Conservation (phyloP, 2,797 vertebrate genomes). For the Ctenosaura bakeri region DNA sequence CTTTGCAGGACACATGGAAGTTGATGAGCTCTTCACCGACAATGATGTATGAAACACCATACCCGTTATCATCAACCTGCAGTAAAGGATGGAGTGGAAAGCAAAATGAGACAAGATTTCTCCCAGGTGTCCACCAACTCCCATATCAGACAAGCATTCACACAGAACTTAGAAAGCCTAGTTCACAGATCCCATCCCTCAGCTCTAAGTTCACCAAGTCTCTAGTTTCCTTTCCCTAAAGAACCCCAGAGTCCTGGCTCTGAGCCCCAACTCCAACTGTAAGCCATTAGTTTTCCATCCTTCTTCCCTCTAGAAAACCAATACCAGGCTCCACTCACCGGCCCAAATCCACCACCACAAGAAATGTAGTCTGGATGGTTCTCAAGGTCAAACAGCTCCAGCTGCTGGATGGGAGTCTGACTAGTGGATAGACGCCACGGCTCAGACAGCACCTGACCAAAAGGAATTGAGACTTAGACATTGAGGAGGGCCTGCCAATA, state of each 20-base stretch:
- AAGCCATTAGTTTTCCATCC: background rate
- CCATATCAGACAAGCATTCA: background rate
- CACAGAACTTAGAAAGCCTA: background rate
- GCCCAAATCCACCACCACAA: conserved; percentile 92
- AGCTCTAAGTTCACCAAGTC: background rate
- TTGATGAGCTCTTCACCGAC: conserved; percentile 86
- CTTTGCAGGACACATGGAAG: conserved; percentile 92
- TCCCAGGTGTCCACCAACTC: background rate
- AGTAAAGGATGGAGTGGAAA: background rate
- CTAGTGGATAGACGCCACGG: conserved; percentile 46
- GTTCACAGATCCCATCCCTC: background rate
- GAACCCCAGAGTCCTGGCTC: background rate
- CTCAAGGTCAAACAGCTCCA: conserved; percentile 88
- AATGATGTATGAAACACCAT: conserved; percentile 90
- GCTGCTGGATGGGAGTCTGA: conserved; percentile 63
- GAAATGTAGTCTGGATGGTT: conserved; percentile 89
- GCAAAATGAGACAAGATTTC: conserved; percentile 3
- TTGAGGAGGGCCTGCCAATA: fast-evolving
- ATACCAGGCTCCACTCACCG: conserved; percentile 81
- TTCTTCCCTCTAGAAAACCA: background rate
- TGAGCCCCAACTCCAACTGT: background rate
- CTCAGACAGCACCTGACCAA: conserved; percentile 79
- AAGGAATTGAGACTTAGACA: background rate
- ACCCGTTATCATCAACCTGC: conserved; percentile 92
- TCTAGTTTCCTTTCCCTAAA: background rate